Base-by-base conservation (phyloP, 2,113 vertebrate species). In the Nerophis lumbriciformis region DNA sequence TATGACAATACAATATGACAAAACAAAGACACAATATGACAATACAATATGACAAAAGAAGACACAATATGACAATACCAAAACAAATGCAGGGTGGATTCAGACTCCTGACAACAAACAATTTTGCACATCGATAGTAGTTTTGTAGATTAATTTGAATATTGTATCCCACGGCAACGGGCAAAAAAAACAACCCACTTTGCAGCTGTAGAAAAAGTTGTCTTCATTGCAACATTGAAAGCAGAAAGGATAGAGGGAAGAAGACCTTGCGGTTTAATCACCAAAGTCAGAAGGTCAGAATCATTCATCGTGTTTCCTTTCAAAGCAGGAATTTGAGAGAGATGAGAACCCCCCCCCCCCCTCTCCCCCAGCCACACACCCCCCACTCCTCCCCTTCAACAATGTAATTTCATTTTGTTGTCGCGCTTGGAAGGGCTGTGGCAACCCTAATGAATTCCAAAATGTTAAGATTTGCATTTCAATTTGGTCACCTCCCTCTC, bases 401-500 rank as follows among this genome's bases (percentile, higher is more conserved):
- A 72, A 68, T 63, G 63, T 71, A 42, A 50, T 2, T 39, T 49
- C 67, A 56, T 58, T 71, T 68, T 55, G 71, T 73, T 83, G 70
- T 72, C 72, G 72, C 76, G 76, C 61, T 78, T 77, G 71, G 64
- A 58, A 68, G 48, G 72, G 66, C 72, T 58, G 54, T 77, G 81
- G 83, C 80, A 87, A 81, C 76, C 86, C 85, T 89, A 90, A 92
- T 92, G 89, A 92, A 91, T 91, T 87, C 83, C 82, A 90, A 90
- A 90, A 89, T 88, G 84, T 79, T 84, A 85, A 82, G 85, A 89
- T 89, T 90, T 88, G 87, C 79, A 80, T 91, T 90, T 92, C 86
- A 82, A 91, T 92, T 88, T 91, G 85, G 75, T 48, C 90, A 86
- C 89, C 83, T 83, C 77, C 80, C 76, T 87, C 85, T 87, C 73